Conservation (phyloP, 2,888 invertebrate species). For the Lithophane leautieri region DNA sequence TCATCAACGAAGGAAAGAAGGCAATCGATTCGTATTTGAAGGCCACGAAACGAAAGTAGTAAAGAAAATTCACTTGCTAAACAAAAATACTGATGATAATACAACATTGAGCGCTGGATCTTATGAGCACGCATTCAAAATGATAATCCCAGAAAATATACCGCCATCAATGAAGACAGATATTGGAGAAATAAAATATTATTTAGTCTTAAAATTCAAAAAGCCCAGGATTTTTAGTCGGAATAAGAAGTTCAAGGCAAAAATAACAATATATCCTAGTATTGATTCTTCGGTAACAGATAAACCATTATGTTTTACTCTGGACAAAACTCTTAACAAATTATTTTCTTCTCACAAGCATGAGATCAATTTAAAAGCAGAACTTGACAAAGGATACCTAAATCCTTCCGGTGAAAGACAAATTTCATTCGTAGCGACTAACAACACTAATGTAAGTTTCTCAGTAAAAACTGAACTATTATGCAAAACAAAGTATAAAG, state of each 20-base stretch:
- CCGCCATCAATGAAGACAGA: constrained; percentile 47
- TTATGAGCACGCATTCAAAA: constrained; percentile 37
- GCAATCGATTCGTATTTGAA: constrained; percentile 11
- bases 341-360: constrained; percentile 30
- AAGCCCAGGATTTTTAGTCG: constrained; percentile 7
- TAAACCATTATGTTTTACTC: constrained; percentile 13
- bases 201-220: constrained; percentile 48
- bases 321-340: constrained; percentile 40
- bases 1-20: constrained; percentile 21
- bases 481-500: constrained; percentile 46
- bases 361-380: constrained; percentile 34
- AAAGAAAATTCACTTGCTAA: constrained; percentile 29
- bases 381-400: constrained; percentile 46
- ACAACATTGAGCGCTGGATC: constrained; percentile 25
- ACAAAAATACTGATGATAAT: constrained; percentile 1
- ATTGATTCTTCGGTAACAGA: constrained; percentile 27
- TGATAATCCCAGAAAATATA: constrained; percentile 42
- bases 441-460: constrained; percentile 38
- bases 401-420: constrained; percentile 16
- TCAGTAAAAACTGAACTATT: constrained; percentile 43
- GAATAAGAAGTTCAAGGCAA: constrained; percentile 28
- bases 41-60: constrained; percentile 41
- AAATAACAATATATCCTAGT: constrained; percentile 29
- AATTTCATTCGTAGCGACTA: constrained; percentile 22
- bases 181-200: constrained; percentile 38